A percentile compares a stretch with the other conserved stretches of the same genome.
Evolutionary conservation across 2,113 vertebrate species (phyloP).

Genomic region (Erythrolamprus reginae): DNA sequence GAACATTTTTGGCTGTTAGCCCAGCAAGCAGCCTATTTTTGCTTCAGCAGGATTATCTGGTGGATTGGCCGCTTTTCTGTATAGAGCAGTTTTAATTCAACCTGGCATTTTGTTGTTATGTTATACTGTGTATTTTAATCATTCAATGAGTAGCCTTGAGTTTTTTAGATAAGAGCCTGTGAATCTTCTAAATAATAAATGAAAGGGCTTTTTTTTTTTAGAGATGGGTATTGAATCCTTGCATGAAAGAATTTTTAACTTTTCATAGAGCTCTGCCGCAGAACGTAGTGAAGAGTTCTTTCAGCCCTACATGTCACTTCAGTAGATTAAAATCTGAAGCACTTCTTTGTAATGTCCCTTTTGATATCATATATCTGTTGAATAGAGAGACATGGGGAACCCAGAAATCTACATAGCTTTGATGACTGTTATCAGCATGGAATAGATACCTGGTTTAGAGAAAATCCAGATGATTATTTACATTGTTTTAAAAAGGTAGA

Average conservation of each 20-base stretch:
- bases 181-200: background rate
- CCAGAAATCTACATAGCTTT: constrained; percentile 6
- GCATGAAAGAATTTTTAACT: background rate
- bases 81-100: background rate
- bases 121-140: background rate
- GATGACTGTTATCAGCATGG: background rate
- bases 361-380: constrained; percentile 4
- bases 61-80: background rate
- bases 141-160: background rate
- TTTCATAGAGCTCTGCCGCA: background rate
- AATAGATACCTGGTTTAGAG: background rate
- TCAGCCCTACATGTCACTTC: background rate
- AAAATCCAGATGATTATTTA: background rate
- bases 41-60: background rate
- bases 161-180: background rate
- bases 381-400: background rate
- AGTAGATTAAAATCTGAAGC: constrained; percentile 5
- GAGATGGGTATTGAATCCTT: background rate
- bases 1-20: background rate
- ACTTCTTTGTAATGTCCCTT: background rate
- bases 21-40: background rate
- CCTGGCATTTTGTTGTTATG: background rate
- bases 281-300: background rate
- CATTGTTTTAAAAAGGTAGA: background rate
- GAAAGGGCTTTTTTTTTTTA: background rate